Evolutionary conservation across 2,113 vertebrate species (phyloP).

Genomic region (Pachyramphus minor): DNA sequence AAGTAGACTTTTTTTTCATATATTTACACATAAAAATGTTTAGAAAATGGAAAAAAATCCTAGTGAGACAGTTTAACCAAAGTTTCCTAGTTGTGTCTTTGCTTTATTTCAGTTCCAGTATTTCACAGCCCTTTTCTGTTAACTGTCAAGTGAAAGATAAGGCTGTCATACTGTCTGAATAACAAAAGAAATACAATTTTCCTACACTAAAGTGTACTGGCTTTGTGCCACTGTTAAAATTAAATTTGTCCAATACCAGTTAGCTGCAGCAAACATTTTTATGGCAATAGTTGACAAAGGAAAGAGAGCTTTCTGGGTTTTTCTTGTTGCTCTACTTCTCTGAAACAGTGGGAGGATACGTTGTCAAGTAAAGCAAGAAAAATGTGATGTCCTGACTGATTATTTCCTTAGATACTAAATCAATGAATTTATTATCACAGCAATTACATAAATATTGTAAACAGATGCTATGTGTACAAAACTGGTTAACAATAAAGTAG

Average conservation of each 20-base stretch:
- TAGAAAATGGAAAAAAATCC: not conserved
- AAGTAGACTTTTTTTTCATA: not conserved
- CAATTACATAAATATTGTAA: conserved; percentile 91
- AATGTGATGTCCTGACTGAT: conserved; percentile 87
- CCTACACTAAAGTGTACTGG: not conserved
- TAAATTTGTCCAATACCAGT: not conserved
- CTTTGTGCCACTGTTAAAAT: not conserved
- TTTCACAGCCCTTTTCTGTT: not conserved
- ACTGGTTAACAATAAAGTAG: conserved; percentile 74
- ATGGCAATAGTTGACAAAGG: not conserved
- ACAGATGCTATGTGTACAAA: conserved; percentile 86
- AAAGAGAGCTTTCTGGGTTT: not conserved
- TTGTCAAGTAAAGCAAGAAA: conserved; percentile 91
- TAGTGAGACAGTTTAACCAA: not conserved
- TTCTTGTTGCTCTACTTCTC: conserved; percentile 67
- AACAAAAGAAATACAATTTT: not conserved
- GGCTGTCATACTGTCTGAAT: not conserved
- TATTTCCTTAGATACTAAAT: conserved; percentile 90
- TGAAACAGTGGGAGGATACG: conserved; percentile 80
- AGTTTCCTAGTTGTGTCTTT: not conserved
- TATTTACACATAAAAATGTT: not conserved
- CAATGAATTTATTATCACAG: conserved; percentile 91
- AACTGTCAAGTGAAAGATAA: not conserved
- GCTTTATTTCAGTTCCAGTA: not conserved
- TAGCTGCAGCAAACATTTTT: not conserved